Percentiles rank a stretch among this genome's conserved stretches.
phyloP scores from a whole-genome alignment of 1,140 invertebrate genomes.

The Drosophila erecta region DNA sequence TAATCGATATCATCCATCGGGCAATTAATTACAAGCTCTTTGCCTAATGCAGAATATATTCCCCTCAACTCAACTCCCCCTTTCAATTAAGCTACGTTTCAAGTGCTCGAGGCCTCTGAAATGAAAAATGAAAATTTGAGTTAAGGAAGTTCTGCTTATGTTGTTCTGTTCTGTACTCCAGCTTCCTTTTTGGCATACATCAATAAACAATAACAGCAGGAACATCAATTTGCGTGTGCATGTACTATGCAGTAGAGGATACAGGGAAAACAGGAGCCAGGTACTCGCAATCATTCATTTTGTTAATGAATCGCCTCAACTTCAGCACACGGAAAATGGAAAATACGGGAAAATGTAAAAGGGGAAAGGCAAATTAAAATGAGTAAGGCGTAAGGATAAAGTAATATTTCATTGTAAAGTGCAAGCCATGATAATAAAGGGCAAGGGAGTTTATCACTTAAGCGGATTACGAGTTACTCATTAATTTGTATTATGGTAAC shows the following conservation, averaged over 20 bases:
- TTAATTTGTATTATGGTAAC: neutral
- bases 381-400: constrained; percentile 12
- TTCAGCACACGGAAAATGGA: constrained; percentile 3
- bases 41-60: constrained; percentile 24
- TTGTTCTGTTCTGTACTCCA: constrained; percentile 17
- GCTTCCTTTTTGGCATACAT: constrained; percentile 36
- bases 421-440: constrained; percentile 29
- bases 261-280: constrained; percentile 34
- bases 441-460: neutral
- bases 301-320: constrained; percentile 74
- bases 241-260: constrained; percentile 8
- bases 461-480: neutral
- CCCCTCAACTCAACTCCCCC: too few relatives aligned
- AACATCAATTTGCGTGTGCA: constrained; percentile 62
- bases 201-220: constrained; percentile 50
- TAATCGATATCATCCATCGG: constrained; percentile 43
- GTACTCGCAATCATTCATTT: constrained; percentile 73
- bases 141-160: constrained; percentile 26
- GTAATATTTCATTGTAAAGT: constrained; percentile 45
- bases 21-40: constrained; percentile 47
- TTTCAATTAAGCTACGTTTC: neutral
- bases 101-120: constrained; percentile 2
- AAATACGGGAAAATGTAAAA: neutral
- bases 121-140: constrained; percentile 45
- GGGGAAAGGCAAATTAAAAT: constrained; percentile 28